A percentile compares a stretch with the other conserved stretches of the same genome.
Conservation (phyloP, 2,888 invertebrate species). For the Lordiphosa fenestrarum region DNA sequence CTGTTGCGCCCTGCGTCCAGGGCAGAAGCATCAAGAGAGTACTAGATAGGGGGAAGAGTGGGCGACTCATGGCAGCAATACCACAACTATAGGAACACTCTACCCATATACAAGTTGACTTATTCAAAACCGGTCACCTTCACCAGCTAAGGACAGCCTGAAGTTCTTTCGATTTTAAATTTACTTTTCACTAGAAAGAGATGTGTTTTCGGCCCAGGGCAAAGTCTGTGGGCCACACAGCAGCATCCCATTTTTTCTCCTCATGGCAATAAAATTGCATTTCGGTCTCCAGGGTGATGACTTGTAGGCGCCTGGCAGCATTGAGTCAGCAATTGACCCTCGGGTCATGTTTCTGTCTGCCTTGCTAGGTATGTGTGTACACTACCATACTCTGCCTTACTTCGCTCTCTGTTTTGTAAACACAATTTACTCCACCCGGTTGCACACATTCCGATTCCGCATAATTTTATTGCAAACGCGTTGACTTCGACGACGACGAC, state of each 20-base stretch:
- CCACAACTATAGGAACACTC: too few species aligned
- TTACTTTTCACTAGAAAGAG: too few species aligned
- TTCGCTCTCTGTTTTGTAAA: constrained; percentile 40
- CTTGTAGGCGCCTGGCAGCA: constrained; percentile 19
- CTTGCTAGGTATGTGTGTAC: neutral
- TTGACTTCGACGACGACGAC: constrained; percentile 36
- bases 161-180: too few species aligned
- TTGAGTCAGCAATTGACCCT: constrained; percentile 60
- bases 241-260: too few species aligned
- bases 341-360: constrained; percentile 24
- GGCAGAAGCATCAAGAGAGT: too few species aligned
- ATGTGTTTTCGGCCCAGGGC: too few species aligned
- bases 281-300: constrained; percentile 15
- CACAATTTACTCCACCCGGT: constrained; percentile 65
- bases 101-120: too few species aligned
- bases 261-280: constrained; percentile 26
- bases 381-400: neutral
- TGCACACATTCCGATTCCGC: constrained; percentile 66
- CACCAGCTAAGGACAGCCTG: too few species aligned
- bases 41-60: neutral
- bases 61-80: too few species aligned
- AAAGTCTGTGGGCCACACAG: too few species aligned
- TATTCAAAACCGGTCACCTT: too few species aligned
- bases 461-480: constrained; percentile 58
- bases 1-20: too few species aligned